These are phyloP conservation scores for Pelosia muscerda DNA, from an alignment of 2,888 invertebrate species.

Conservation along the genomic window DNA sequence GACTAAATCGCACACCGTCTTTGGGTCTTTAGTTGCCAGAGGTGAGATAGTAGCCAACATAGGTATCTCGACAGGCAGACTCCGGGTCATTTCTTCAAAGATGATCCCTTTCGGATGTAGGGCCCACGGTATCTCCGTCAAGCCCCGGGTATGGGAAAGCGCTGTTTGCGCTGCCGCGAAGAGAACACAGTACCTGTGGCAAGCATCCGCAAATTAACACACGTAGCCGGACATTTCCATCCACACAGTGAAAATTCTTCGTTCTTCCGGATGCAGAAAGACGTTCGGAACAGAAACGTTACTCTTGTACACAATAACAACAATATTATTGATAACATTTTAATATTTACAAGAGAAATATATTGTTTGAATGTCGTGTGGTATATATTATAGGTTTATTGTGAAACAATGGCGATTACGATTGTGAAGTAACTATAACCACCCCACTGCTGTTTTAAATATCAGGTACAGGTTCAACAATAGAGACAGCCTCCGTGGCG, in stretches of 20 bases:
- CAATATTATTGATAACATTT: conserved; percentile 36
- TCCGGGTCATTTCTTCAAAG: too few species aligned
- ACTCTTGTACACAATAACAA: conserved; percentile 33
- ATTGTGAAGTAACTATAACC: not conserved
- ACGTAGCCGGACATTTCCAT: conserved; percentile 78
- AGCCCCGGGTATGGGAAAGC: too few species aligned
- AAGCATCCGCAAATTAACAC: conserved; percentile 71
- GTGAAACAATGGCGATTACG: not conserved
- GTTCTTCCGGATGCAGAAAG: conserved; percentile 64
- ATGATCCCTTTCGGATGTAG: too few species aligned
- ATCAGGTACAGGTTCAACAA: too few species aligned
- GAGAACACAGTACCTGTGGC: conserved; percentile 15
- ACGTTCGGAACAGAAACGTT: conserved; percentile 59
- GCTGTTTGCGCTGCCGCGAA: too few species aligned
- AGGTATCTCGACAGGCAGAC: too few species aligned
- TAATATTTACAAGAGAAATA: conserved; percentile 7
- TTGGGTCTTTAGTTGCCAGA: too few species aligned
- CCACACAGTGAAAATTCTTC: conserved; percentile 78
- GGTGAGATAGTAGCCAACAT: too few species aligned
- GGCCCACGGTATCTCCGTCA: too few species aligned
- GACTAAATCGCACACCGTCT: too few species aligned
- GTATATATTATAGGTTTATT: not conserved
- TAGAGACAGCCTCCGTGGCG: too few species aligned
- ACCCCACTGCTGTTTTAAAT: too few species aligned
- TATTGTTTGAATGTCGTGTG: not conserved